Evolutionary conservation across 2,888 invertebrate genomes (phyloP), one percentile per base, ranked within the genome.

Genomic region (Andrena flavipes): DNA sequence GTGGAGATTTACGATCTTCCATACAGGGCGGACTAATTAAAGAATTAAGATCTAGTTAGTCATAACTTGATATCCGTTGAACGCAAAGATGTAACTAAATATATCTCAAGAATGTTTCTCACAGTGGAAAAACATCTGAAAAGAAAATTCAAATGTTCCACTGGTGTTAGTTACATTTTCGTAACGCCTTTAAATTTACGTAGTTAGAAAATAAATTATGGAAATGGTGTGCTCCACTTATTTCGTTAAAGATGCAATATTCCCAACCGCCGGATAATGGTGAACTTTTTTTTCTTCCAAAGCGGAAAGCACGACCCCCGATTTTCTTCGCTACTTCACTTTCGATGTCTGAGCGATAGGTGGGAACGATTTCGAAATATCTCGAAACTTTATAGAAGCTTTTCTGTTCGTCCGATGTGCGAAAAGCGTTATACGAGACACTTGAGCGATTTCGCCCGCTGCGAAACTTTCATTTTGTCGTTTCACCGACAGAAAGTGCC

Each of bases 361-460:
- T 74, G 82, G 71, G 82, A 80, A 82, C 87, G 90, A 92, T 91
- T 92, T 91, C 88, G 89, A 90, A 90, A 91, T 88, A 89, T 88
- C 90, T 90, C 85, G 88, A 91, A 92, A 92, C 89, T 92, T 92
- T 88, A 84, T 88, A 89, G 89, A 84, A 87, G 86, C 89, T 91
- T 89, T 89, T 87, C 86, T 83, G 87, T 89, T 88, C 90, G 86
- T 86, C 86, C 84, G 81, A 85, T 67, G 84, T 88, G 88, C 90
- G 90, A 90, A 90, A 91, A 91, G 84, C 87, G 85, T 84, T 85
- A 81, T 79, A 84, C 89, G 84, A 88, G 87, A 87, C 89, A 91
- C 89, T 90, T 88, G 85, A 90, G 82, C 88, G 89, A 90, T 89
- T 92, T 90, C 86, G 81, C 85, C 82, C 84, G 86, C 88, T 87